Conservation (phyloP, 2,113 vertebrate species). For the Sturnira hondurensis region DNA sequence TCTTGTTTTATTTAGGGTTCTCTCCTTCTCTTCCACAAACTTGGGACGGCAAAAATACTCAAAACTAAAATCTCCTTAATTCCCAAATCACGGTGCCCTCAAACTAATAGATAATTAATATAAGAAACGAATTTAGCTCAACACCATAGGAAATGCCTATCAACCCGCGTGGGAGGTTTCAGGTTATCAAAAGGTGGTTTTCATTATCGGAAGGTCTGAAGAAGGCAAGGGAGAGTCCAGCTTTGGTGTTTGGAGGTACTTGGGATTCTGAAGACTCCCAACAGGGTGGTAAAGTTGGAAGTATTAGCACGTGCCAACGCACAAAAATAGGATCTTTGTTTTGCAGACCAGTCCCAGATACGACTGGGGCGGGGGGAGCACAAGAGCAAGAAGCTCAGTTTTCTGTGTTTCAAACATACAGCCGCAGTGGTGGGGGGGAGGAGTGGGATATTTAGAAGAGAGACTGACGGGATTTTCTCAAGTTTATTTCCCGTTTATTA, state of each 20-base stretch:
- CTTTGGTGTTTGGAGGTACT: neutral
- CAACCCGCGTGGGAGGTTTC: neutral
- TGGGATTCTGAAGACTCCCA: neutral
- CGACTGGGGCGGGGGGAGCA: neutral
- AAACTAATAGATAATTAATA: neutral
- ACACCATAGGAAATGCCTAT: neutral
- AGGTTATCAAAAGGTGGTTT: neutral
- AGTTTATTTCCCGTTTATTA: slow-evolving; percentile 71
- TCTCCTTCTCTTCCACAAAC: neutral
- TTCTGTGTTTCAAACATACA: neutral
- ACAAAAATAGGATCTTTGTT: neutral
- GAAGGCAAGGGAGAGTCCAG: neutral
- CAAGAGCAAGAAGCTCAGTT: neutral
- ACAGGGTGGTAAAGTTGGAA: neutral
- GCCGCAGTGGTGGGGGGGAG: neutral
- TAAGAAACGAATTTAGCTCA: neutral
- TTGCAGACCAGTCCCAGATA: neutral
- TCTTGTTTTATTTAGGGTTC: neutral
- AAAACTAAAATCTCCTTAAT: neutral
- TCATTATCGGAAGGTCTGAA: neutral
- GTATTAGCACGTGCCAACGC: too few relatives aligned
- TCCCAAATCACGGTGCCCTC: neutral
- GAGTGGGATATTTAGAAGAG: neutral
- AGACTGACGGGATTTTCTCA: slow-evolving; percentile 25
- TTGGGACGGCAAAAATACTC: neutral